Base-by-base conservation (phyloP, 2,797 vertebrate species). In the Microcaecilia unicolor region DNA sequence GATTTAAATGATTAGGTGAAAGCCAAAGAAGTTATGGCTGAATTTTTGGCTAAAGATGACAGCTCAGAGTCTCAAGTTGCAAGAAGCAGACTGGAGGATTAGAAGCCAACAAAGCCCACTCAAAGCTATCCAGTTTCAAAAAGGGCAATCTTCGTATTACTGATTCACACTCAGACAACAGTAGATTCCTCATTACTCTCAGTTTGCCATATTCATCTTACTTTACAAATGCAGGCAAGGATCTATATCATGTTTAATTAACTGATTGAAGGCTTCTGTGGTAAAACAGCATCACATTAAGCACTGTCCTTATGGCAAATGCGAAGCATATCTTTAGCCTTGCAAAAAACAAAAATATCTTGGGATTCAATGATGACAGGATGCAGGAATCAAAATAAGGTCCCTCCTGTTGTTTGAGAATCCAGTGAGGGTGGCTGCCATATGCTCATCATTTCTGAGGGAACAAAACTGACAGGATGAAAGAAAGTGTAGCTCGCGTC, bases 361-460 rank as follows among this genome's bases (percentile, higher is more conserved):
- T 72, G 74, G 81, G 85, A 87, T 81, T 81, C 63, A 44, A 71
- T 71, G 74, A 80, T 86, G 86, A 89, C 86, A 90, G 86, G 81
- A 89, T 85, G 81, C 66, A 83, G 75, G 80, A 84, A 86, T 83
- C 72, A 48, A 77, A 85, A 85, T 83, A 79, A 78, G 72, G 81
- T 79, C 78, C 85, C 87, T 88, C 81, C 84, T 80, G 84, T 91
- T 83, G 80, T 85, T 82, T 78, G 75, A 79, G 74, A 81, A 84
- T 80, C 86, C 78, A 79, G 77, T 67, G 81, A 88, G 84, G 80
- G 84, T 89, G 87, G 81, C 79, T 80, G 73, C 92, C 93, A 94
- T 96, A 96, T 95, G 93, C 84, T 93, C 67, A 42, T 76, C 61
- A 76, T 80, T 78, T 91, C 86, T 70, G 58, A 83, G 82, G 85